Percentiles rank a stretch among this genome's conserved stretches.
These are phyloP conservation scores for Eretmochelys imbricata DNA, from an alignment of 2,113 vertebrate species.

Conservation along the genomic window DNA sequence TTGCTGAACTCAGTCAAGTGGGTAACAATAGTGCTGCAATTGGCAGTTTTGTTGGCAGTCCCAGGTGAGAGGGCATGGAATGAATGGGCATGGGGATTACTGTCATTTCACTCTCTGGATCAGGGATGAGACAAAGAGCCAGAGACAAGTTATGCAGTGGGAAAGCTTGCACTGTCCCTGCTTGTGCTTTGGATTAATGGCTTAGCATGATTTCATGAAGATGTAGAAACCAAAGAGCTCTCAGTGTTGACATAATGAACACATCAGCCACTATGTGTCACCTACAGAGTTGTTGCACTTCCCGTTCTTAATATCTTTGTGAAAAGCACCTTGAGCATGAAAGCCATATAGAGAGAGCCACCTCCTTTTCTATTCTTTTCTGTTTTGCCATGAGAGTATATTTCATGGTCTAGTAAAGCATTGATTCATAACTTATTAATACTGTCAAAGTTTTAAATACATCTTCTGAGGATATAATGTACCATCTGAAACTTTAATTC, in stretches of 20 bases:
- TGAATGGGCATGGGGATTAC: background rate
- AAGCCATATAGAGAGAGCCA: background rate
- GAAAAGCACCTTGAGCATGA: background rate
- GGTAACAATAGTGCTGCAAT: background rate
- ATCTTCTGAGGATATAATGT: background rate
- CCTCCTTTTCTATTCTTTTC: background rate
- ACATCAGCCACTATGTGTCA: background rate
- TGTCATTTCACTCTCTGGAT: background rate
- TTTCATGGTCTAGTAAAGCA: background rate
- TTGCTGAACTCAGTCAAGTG: background rate
- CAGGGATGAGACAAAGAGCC: background rate
- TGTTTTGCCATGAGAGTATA: background rate
- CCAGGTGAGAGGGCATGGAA: background rate
- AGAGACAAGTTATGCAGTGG: background rate
- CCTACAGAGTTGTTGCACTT: background rate
- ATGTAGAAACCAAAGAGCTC: background rate
- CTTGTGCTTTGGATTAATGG: background rate
- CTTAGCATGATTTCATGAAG: background rate
- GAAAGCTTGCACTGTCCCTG: background rate
- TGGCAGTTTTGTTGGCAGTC: background rate
- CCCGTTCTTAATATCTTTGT: background rate
- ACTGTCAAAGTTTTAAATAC: background rate
- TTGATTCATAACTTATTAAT: background rate
- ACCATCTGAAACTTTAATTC: conserved; percentile 24
- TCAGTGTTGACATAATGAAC: background rate